Evolutionary conservation across 2,113 vertebrate species (phyloP).

Genomic region (Theristicus caerulescens): DNA sequence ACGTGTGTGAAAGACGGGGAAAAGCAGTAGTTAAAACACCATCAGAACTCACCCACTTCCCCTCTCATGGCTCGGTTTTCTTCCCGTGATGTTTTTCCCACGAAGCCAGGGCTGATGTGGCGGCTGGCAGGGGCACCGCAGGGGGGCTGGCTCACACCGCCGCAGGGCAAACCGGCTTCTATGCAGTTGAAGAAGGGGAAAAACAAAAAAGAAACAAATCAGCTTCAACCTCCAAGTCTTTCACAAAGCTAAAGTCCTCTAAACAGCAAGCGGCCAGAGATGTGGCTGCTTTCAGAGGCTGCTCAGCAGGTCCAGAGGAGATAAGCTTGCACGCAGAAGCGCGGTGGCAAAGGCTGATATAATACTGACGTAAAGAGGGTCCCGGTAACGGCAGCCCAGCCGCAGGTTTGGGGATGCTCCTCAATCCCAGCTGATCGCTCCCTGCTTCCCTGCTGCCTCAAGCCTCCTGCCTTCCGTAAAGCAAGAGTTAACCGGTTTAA

Average conservation of each 20-base stretch:
- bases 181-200: accelerated
- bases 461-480: not conserved
- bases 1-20: not conserved
- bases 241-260: not conserved
- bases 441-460: not conserved
- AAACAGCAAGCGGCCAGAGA: not conserved
- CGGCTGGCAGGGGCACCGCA: not conserved
- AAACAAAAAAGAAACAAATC: not conserved
- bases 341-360: not conserved
- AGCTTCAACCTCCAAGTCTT: not conserved
- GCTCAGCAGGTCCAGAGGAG: accelerated
- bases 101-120: not conserved
- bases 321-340: not conserved
- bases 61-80: accelerated
- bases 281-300: not conserved
- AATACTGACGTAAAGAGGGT: not conserved
- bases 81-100: accelerated
- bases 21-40: not conserved
- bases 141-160: not conserved
- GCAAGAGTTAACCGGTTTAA: not conserved
- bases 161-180: not conserved
- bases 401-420: not conserved
- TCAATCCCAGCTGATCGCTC: accelerated
- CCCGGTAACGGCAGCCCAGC: not conserved
- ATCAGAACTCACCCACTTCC: not conserved